Conservation (phyloP, 2,797 vertebrate genomes). For the Apodemus agrarius region DNA sequence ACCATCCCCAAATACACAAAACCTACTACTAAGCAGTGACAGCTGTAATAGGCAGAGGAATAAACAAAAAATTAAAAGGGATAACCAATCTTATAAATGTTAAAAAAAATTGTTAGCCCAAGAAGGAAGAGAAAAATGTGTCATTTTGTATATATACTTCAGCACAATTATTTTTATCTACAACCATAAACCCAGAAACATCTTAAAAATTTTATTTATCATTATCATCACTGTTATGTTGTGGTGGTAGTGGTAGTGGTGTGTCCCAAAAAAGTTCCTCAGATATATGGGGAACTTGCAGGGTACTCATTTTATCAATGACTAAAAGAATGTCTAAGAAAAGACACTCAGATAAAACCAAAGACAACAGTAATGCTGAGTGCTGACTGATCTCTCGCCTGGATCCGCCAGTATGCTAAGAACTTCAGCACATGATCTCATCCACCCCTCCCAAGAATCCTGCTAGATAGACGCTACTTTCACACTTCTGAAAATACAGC, state of each 20-base stretch:
- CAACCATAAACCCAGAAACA: not conserved
- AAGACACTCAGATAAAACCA: slow-evolving; percentile 42
- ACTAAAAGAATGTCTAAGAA: slow-evolving; percentile 24
- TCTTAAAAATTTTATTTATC: not conserved
- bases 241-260: not conserved
- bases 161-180: slow-evolving; percentile 26
- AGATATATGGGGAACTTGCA: not conserved
- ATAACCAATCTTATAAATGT: not conserved
- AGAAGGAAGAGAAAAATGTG: not conserved
- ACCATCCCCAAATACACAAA: not conserved
- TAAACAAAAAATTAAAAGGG: not conserved
- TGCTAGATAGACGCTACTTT: slow-evolving; percentile 24
- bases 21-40: not conserved
- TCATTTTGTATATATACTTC: not conserved
- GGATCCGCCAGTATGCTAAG: slow-evolving; percentile 13
- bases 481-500: slow-evolving; percentile 10
- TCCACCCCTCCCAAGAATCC: slow-evolving; percentile 4
- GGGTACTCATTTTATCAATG: slow-evolving; percentile 37
- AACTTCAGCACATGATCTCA: not conserved
- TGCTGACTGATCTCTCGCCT: slow-evolving; percentile 49
- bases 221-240: not conserved
- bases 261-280: not conserved
- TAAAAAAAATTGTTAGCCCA: not conserved
- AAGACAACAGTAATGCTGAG: not conserved
- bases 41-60: not conserved